phyloP scores from a whole-genome alignment of 2,888 invertebrate genomes.

The Lasiommata megera region DNA sequence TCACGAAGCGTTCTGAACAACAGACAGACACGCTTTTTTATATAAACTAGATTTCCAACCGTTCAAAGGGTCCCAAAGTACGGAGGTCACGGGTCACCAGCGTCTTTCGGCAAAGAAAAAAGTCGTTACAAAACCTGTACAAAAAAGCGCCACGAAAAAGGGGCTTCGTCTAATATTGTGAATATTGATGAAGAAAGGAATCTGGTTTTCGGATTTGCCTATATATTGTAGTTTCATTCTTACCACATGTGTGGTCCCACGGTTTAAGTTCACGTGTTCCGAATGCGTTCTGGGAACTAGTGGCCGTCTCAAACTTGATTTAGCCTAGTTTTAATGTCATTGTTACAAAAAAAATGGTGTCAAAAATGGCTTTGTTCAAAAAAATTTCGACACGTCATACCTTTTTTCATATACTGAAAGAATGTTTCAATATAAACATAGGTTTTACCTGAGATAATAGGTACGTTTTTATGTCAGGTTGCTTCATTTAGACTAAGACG shows the following conservation, averaged over 20 bases:
- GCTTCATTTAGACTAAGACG: too few relatives aligned
- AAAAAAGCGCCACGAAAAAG: conserved; percentile 68
- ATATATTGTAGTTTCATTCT: conserved; percentile 53
- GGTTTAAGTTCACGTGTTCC: conserved; percentile 60
- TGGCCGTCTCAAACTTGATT: conserved; percentile 53
- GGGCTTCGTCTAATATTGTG: conserved; percentile 78
- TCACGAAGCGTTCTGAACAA: conserved; percentile 43
- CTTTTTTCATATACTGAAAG: too few relatives aligned
- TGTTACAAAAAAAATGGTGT: not conserved
- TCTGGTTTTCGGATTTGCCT: conserved; percentile 72
- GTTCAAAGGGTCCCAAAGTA: conserved; percentile 60
- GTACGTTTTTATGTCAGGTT: too few relatives aligned
- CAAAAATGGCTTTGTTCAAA: not conserved
- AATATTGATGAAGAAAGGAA: conserved; percentile 80
- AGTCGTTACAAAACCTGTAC: conserved; percentile 69
- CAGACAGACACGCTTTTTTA: conserved; percentile 68
- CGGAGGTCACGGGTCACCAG: conserved; percentile 71
- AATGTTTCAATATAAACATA: too few relatives aligned
- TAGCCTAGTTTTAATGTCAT: not conserved
- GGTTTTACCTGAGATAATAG: too few relatives aligned
- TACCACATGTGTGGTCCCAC: conserved; percentile 72
- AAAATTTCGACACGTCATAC: not conserved
- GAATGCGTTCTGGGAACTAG: conserved; percentile 51
- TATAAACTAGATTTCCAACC: conserved; percentile 71
- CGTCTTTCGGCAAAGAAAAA: conserved; percentile 73